A percentile compares a stretch with the other conserved stretches of the same genome.
Evolutionary conservation across 2,797 vertebrate species (phyloP).

Genomic region (Amblyopsis hoosieri): DNA sequence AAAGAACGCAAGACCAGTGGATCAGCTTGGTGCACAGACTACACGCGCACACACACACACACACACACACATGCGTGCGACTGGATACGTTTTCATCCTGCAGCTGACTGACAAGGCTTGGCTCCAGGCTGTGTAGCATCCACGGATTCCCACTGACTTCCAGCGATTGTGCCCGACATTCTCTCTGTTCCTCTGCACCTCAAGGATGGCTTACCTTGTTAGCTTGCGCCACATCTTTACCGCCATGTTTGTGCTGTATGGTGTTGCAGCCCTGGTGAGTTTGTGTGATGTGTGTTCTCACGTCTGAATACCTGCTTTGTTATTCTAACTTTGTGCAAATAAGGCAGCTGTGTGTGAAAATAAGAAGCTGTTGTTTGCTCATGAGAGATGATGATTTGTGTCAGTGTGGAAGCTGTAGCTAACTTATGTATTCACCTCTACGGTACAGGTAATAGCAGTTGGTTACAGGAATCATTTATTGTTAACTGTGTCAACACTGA

Average conservation of each 20-base stretch:
- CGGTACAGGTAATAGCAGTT: too few species aligned
- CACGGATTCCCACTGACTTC: not conserved
- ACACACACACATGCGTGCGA: too few species aligned
- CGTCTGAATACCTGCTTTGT: slow-evolving; percentile 4
- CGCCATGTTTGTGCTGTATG: slow-evolving; percentile 43
- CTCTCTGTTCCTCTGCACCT: not conserved
- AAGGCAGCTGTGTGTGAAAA: too few species aligned
- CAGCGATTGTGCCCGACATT: not conserved
- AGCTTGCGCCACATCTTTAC: slow-evolving; percentile 38
- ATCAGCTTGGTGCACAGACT: slow-evolving; percentile 32
- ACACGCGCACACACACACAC: not conserved
- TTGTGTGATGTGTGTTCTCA: not conserved
- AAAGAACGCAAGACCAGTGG: slow-evolving; percentile 14
- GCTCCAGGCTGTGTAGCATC: not conserved
- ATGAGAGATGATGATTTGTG: too few species aligned
- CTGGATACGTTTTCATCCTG: slow-evolving; percentile 37
- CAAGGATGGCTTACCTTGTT: slow-evolving; percentile 49
- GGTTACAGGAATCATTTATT: too few species aligned
- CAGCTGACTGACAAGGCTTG: slow-evolving; percentile 11
- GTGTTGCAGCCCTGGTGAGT: slow-evolving; percentile 60
- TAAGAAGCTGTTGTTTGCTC: too few species aligned
- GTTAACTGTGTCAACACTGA: too few species aligned
- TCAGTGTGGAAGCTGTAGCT: too few species aligned
- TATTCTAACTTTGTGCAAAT: too few species aligned
- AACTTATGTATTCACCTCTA: too few species aligned